Conservation (phyloP, 2,888 invertebrate species). For the Pachydiplax longipennis region DNA sequence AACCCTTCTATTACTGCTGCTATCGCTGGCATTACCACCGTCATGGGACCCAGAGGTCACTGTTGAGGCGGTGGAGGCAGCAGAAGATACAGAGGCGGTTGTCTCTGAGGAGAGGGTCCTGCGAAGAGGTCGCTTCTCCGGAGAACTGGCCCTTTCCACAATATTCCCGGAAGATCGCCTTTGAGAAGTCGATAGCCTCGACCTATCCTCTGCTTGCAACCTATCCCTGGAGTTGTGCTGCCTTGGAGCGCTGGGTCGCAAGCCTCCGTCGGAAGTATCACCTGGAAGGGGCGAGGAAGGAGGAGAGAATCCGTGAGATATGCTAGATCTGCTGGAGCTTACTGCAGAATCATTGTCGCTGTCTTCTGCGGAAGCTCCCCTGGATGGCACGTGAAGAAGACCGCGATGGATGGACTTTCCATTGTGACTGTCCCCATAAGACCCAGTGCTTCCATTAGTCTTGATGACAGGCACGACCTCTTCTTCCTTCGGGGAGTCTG, state of each 20-base stretch:
- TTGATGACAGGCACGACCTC: slow-evolving; percentile 27
- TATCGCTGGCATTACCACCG: slow-evolving; percentile 58
- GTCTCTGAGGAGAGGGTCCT: slow-evolving; percentile 77
- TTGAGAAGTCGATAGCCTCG: slow-evolving; percentile 50
- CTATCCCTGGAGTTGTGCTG: slow-evolving; percentile 41
- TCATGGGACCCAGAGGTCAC: slow-evolving; percentile 78
- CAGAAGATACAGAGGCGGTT: slow-evolving; percentile 68
- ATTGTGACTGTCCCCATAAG: slow-evolving; percentile 48
- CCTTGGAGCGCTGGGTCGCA: slow-evolving; percentile 13
- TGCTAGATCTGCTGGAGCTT: slow-evolving; percentile 82
- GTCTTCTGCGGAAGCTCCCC: slow-evolving; percentile 62
- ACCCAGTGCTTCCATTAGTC: not conserved
- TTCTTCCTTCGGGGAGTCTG: not conserved
- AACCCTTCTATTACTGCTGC: slow-evolving; percentile 66
- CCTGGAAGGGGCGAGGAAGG: slow-evolving; percentile 74
- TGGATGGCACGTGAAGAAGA: slow-evolving; percentile 51
- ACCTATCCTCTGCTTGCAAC: slow-evolving; percentile 61
- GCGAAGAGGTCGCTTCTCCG: slow-evolving; percentile 59
- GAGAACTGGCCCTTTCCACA: slow-evolving; percentile 48
- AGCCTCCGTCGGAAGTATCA: slow-evolving; percentile 63
- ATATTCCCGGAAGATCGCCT: slow-evolving; percentile 47
- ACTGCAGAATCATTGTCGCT: slow-evolving; percentile 90
- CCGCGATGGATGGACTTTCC: slow-evolving; percentile 30
- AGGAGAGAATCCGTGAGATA: slow-evolving; percentile 78
- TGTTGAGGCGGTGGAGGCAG: slow-evolving; percentile 66